Percentiles rank a stretch among this genome's conserved stretches.
Evolutionary conservation across 2,797 vertebrate species (phyloP).

Genomic region (Enteromius radiatus): DNA sequence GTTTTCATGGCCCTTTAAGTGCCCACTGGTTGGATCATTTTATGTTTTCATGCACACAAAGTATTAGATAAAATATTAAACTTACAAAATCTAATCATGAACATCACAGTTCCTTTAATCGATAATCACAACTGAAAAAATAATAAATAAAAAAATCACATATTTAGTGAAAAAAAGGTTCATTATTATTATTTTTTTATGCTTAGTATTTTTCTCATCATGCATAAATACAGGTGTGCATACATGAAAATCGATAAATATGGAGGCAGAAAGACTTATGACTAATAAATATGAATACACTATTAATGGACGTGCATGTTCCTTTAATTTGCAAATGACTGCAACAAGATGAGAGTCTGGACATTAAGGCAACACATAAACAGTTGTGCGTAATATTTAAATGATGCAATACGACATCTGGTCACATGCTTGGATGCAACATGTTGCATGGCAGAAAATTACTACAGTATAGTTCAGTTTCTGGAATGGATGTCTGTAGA

Average conservation of each 20-base stretch:
- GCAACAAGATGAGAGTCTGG: conserved; percentile 17
- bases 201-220: background rate
- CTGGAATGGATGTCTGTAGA: background rate
- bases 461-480: background rate
- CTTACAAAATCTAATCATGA: background rate
- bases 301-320: background rate
- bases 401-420: background rate
- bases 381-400: background rate
- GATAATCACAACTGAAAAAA: background rate
- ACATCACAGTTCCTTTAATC: background rate
- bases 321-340: conserved; percentile 31
- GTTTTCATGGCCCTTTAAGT: background rate
- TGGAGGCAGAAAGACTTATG: background rate
- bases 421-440: background rate
- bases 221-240: background rate
- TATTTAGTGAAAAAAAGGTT: background rate
- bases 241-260: background rate
- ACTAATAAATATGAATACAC: background rate
- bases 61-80: background rate
- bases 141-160: background rate
- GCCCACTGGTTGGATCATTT: background rate
- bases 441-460: background rate
- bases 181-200: background rate
- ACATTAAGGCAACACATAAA: background rate
- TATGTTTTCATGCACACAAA: background rate